phyloP scores from a whole-genome alignment of 2,888 invertebrate genomes.

The Leucophenga maculata region DNA sequence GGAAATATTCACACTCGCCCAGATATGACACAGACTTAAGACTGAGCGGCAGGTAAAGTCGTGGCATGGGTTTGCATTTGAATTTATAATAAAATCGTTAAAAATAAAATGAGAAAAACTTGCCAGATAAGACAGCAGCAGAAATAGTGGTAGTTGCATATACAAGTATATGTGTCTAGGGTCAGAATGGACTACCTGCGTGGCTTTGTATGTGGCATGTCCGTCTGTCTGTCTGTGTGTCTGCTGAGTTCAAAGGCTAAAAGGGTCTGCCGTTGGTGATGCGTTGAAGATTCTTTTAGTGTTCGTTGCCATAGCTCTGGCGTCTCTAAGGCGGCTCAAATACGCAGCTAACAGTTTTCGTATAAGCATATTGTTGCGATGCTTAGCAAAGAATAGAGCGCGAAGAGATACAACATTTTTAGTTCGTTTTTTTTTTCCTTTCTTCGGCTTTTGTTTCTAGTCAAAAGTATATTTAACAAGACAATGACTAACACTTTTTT shows the following conservation, averaged over 20 bases:
- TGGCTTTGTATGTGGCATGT: slow-evolving; percentile 2
- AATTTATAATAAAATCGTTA: slow-evolving; percentile 51
- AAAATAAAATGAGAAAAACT: slow-evolving; percentile 32
- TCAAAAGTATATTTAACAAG: slow-evolving; percentile 64
- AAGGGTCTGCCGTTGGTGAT: slow-evolving; percentile 47
- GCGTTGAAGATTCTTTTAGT: neutral
- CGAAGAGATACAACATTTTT: no score
- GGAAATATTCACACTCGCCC: slow-evolving; percentile 42
- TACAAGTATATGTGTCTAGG: neutral
- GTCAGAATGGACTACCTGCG: slow-evolving; percentile 51
- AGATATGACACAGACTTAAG: slow-evolving; percentile 26
- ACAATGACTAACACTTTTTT: slow-evolving; percentile 64
- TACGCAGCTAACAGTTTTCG: slow-evolving; percentile 13
- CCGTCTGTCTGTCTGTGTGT: neutral
- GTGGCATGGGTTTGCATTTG: slow-evolving; percentile 42
- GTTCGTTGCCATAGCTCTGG: neutral
- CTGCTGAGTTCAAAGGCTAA: slow-evolving; percentile 60
- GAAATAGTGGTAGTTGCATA: slow-evolving; percentile 29
- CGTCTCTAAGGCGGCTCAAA: slow-evolving; percentile 29
- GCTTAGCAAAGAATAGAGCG: neutral
- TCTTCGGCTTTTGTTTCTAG: slow-evolving; percentile 49
- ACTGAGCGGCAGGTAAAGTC: neutral
- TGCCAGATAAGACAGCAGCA: neutral
- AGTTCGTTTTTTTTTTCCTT: neutral
- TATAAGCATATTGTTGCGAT: slow-evolving; percentile 1